phyloP scores from a whole-genome alignment of 2,888 invertebrate genomes.

The Carabus problematicus region DNA sequence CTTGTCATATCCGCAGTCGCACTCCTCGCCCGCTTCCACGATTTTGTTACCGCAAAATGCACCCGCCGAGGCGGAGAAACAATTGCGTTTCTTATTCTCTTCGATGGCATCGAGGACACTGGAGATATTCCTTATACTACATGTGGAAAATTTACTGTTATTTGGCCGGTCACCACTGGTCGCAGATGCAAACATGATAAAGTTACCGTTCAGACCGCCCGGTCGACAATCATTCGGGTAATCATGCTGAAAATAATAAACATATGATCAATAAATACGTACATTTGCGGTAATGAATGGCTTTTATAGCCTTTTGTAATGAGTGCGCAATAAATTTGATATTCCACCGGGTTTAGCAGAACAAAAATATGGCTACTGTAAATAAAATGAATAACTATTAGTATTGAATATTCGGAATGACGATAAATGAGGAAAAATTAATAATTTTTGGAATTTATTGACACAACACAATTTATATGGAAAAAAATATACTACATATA shows the following conservation, averaged over 20 bases:
- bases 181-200: conserved; percentile 99
- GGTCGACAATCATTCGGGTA: conserved; percentile 90
- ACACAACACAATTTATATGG: too few relatives aligned
- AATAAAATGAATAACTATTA: too few relatives aligned
- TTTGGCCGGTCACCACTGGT: conserved; percentile 98
- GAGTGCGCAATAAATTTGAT: too few relatives aligned
- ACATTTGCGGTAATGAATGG: too few relatives aligned
- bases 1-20: conserved; percentile 94
- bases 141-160: conserved; percentile 96
- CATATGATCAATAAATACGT: conserved; percentile 18
- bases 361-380: too few relatives aligned
- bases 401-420: too few relatives aligned
- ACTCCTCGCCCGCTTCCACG: conserved; percentile 96
- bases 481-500: too few relatives aligned
- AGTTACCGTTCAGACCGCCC: conserved; percentile 93
- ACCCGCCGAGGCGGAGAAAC: conserved; percentile 88
- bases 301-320: too few relatives aligned
- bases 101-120: conserved; percentile 92
- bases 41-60: conserved; percentile 99
- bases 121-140: conserved; percentile 94
- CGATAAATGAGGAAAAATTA: too few relatives aligned
- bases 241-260: conserved; percentile 76
- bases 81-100: conserved; percentile 90
- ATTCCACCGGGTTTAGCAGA: too few relatives aligned
- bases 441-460: too few relatives aligned